Evolutionary conservation across 2,113 vertebrate genomes (phyloP), one percentile per base, ranked within the genome.

Genomic region (Puffinus mauretanicus): DNA sequence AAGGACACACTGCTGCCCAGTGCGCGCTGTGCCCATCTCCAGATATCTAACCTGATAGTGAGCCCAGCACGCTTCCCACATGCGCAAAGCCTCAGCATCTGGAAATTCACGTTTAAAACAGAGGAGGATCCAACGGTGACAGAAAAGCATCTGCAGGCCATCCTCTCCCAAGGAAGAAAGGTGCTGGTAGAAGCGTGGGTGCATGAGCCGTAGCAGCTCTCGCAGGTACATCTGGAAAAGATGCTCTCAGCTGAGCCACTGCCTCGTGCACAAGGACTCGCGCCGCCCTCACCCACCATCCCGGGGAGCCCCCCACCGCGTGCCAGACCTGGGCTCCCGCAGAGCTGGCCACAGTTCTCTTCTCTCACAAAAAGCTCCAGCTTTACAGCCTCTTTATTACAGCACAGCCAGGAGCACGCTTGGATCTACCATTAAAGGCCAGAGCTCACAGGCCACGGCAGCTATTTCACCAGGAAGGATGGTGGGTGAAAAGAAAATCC

Each of bases 31-130:
- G 40, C 55, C 82, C 78, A 6, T 5, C 25, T 8, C 60, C 82
- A 36, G 77, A 42, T 24, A 13, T 9, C 97, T 92, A 77, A 99
- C 99, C 99, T 99, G 99, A 82, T 99, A 99, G 97, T 99, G 99
- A 30, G 99, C 99, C 99, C 99, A 99, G 98, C 99, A 99, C 6
- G 99, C 99, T 69, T 99, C 99, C 99, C 99, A 99, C 98, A 99
- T 99, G 60, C 98, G 98, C 97, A 99, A 93, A 0, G 99, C 99
- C 96, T 99, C 99, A 0, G 98, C 98, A 69, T 99, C 99, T 0
- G 99, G 99, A 92, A 99, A 99, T 95, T 99, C 99, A 2, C 99
- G 96, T 85, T 99, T 99, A 93, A 99, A 99, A 87, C 99, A 99
- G n/a, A 99, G 99, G 77, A 99, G 98, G 84, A 99, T 98, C 99